Evolutionary conservation across 2,888 invertebrate species (phyloP).

Genomic region (Apoda limacodes): DNA sequence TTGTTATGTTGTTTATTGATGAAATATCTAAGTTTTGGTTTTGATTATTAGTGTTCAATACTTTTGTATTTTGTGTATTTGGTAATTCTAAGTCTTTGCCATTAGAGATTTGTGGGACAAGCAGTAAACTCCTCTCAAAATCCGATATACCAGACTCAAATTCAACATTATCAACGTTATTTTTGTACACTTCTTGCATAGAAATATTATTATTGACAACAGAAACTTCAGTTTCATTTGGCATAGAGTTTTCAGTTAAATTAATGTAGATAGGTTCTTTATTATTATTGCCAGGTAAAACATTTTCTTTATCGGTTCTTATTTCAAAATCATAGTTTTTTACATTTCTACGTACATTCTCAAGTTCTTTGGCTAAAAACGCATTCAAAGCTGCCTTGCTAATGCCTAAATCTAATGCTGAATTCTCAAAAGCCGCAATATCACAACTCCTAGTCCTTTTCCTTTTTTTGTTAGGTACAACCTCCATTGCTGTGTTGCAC

Average conservation of each 20-base stretch:
- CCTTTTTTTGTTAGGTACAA: slow-evolving; percentile 49
- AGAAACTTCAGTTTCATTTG: background rate
- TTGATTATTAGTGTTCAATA: slow-evolving; percentile 19
- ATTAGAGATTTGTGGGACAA: no score
- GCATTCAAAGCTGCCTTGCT: slow-evolving; percentile 46
- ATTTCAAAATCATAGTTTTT: slow-evolving; percentile 24
- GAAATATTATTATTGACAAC: slow-evolving; percentile 6
- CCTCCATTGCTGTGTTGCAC: slow-evolving; percentile 63
- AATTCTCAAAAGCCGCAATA: slow-evolving; percentile 49
- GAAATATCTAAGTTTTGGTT: slow-evolving; percentile 23
- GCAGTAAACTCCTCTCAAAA: slow-evolving; percentile 37
- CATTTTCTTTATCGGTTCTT: slow-evolving; percentile 18
- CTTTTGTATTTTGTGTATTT: slow-evolving; percentile 22
- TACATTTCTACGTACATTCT: slow-evolving; percentile 50
- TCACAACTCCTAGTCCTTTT: slow-evolving; percentile 52
- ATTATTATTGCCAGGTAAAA: slow-evolving; percentile 5
- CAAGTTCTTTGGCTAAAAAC: slow-evolving; percentile 45
- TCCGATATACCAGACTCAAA: slow-evolving; percentile 42
- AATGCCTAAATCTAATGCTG: slow-evolving; percentile 49
- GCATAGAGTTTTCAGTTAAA: slow-evolving; percentile 21
- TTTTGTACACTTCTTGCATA: slow-evolving; percentile 4
- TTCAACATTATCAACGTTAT: slow-evolving; percentile 17
- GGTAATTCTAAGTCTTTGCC: no score
- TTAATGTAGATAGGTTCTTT: slow-evolving; percentile 45
- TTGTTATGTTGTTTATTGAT: slow-evolving; percentile 31